Base-by-base conservation (phyloP, 2,888 invertebrate genomes). In the Leptinotarsa rubiginosa region DNA sequence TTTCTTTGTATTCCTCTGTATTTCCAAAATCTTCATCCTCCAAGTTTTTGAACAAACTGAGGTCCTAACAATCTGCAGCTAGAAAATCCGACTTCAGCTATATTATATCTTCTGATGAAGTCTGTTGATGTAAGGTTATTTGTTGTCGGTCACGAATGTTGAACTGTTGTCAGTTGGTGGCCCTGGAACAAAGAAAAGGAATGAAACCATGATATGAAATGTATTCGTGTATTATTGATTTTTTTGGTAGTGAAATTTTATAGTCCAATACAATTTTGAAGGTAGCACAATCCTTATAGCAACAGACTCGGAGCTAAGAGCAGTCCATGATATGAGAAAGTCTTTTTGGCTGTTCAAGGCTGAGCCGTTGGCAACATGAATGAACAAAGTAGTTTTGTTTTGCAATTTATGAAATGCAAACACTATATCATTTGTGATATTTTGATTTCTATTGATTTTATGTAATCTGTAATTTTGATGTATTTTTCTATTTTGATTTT, bases 391-490 rank as follows among this genome's bases (percentile, higher is more conserved):
- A 62, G 15, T 3, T 41, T 62, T 31, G n/a, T n/a, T 52, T 20
- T 56, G 56, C 22, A 56, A 22, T 56, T 56, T 3, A 20, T 65
- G 16, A 49, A 67, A 52, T 69, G 54, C 67, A 59, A 52, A 70
- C 64, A 70, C 49, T 73, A 70, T 75, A 72, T 75, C 70, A 73
- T 52, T 75, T 75, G 75, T 75, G 75, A 75, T 75, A 75, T 75
- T 75, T 72, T 72, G 16, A 20, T 25, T 68, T 47, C 54, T 4
- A 49, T 54, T 62, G 31, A 62, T 47, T 54, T 68, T 68, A 52
- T 69, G n/a, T 56, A 56, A 52, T 50, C 47, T 49, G 67, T 67
- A 49, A 41, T 67, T 67, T 67, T 69, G 22, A 68, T 68, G 18
- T 47, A 25, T 67, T 67, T 69, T 69, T 69, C 31, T 31, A 41